Base-by-base conservation (phyloP, 2,888 invertebrate species). In the Seladonia tumulorum region DNA sequence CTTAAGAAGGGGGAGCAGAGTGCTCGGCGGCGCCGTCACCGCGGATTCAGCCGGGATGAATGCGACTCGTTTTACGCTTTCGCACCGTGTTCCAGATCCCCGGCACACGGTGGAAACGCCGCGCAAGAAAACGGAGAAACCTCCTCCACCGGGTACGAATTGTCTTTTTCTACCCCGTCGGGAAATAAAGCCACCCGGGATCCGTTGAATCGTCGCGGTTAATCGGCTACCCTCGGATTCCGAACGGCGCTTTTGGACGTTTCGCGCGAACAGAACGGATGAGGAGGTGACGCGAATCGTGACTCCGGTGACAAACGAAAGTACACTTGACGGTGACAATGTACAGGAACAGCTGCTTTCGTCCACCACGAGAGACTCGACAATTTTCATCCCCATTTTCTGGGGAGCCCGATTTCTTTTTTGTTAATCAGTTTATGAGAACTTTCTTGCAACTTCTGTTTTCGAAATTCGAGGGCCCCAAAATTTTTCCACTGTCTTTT, bases 31-130 rank as follows among this genome's bases (percentile, higher is more conserved):
- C 12, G 74, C 47, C 10, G 63, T 76, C 25, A 45, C 18, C 60
- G n/a, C 76, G 42, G 76, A 74, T 76, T 76, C 63, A 42, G 4
- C 39, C 49, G 39, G 39, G 60, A 42, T 63, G 60, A 75, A 60
- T 75, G 47, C 18, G 49, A 35, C 75, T 76, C 60, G 75, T 76
- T 76, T 76, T 45, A 12, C 29, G 22, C 16, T 53, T n/a, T 53
- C 53, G 22, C 25, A 49, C 18, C 49, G 73, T 57, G 74, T 57
- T 39, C 53, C 16, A 74, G n/a, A 74, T 74, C 35, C 5, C 25
- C 14, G 63, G 7, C n/a, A 22, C 22, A 39, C 53, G 74, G 39
- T 57, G 53, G 22, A 57, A 74, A 16, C 49, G 53, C 39, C 25
- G 25, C 71, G 47, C 71, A 25, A 47, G 71, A 18, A 45, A 71